Evolutionary conservation across 1,140 invertebrate genomes (phyloP).

Genomic region (Lysiphlebus fabarum): DNA sequence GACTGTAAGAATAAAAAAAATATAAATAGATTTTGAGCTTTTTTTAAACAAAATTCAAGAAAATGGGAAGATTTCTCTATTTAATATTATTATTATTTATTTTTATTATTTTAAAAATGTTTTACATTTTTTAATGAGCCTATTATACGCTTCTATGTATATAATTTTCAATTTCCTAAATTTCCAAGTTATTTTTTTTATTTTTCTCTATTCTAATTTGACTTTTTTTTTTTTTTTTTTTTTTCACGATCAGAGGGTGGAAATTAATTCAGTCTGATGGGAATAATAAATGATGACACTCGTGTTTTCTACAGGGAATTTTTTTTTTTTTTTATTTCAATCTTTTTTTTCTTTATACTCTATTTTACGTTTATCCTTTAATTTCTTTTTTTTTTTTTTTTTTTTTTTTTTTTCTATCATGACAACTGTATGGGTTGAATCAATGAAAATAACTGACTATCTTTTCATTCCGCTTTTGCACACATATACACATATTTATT

Average conservation of each 20-base stretch:
- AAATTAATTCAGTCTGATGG: slow-evolving; percentile 18
- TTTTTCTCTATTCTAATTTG: neutral
- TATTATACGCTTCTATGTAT: slow-evolving; percentile 2
- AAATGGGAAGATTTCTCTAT: too few relatives aligned
- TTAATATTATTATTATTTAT: neutral
- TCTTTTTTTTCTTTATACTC: slow-evolving; percentile 8
- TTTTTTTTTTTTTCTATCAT: neutral
- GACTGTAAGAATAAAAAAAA: too few relatives aligned
- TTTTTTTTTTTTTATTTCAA: neutral
- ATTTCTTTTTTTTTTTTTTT: slow-evolving; percentile 8
- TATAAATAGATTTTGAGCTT: too few relatives aligned
- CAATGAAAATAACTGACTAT: slow-evolving; percentile 23
- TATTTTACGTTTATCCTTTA: neutral
- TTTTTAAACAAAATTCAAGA: too few relatives aligned
- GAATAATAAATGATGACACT: slow-evolving; percentile 17
- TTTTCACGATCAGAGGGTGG: neutral
- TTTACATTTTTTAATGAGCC: neutral
- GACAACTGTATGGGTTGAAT: neutral
- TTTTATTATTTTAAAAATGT: neutral
- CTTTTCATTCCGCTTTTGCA: slow-evolving; percentile 15
- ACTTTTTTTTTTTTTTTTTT: slow-evolving; percentile 6
- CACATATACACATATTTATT: slow-evolving; percentile 20
- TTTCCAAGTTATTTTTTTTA: slow-evolving; percentile 2
- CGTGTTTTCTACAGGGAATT: neutral
- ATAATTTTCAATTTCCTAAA: neutral